A percentile compares a stretch with the other conserved stretches of the same genome.
phyloP scores from a whole-genome alignment of 1,140 invertebrate genomes.

The Pogonognathellus flavescens region DNA sequence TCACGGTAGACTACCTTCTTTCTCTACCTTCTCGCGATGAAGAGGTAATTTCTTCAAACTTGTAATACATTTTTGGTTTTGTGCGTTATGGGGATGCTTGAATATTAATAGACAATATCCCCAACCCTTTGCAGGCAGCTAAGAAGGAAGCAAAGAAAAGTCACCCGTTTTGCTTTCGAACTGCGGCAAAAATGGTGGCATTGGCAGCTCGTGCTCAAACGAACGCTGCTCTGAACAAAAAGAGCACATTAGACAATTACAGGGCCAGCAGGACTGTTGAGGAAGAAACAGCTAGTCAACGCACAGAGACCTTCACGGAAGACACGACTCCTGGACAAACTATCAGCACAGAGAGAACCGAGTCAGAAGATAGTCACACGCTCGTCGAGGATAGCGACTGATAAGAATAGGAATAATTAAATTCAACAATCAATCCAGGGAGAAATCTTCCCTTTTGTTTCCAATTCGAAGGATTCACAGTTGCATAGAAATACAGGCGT shows the following conservation, averaged over 20 bases:
- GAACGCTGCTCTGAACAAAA: constrained; percentile 9
- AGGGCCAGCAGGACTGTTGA: not conserved
- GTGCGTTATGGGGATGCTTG: not conserved
- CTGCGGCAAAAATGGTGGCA: constrained; percentile 64
- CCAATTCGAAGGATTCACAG: too few species aligned
- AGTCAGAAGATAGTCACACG: not conserved
- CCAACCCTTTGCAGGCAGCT: constrained; percentile 58
- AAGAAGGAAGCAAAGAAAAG: constrained; percentile 48
- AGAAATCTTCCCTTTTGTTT: too few species aligned
- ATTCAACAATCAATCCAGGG: too few species aligned
- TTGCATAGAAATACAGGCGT: too few species aligned
- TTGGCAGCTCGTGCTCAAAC: constrained; percentile 56
- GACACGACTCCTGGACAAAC: not conserved
- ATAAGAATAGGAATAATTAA: too few species aligned
- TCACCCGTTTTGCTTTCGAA: constrained; percentile 57
- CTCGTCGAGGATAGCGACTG: not conserved
- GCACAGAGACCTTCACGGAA: not conserved
- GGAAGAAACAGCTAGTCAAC: not conserved
- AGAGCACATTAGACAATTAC: not conserved
- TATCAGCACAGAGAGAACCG: not conserved
- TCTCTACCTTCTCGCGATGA: constrained; percentile 81
- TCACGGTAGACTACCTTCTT: constrained; percentile 76
- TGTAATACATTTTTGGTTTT: constrained; percentile 20
- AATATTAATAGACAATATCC: too few species aligned
- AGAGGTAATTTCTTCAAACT: constrained; percentile 71